Evolutionary conservation across 2,888 invertebrate genomes (phyloP).

Genomic region (Yponomeuta cagnagella): DNA sequence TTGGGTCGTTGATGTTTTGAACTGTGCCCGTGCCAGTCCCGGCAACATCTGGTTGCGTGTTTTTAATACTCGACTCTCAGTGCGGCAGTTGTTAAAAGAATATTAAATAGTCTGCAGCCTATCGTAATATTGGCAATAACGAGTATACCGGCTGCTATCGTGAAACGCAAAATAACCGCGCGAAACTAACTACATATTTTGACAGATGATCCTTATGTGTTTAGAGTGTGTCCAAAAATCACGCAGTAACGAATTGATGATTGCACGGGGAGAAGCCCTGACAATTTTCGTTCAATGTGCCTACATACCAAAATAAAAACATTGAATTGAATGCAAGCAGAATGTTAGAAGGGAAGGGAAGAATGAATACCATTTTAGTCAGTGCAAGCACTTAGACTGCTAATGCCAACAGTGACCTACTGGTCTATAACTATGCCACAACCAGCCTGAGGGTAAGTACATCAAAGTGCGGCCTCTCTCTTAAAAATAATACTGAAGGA

Average conservation of each 20-base stretch:
- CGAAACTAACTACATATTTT: too few relatives aligned
- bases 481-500: slow-evolving; percentile 19
- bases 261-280: too few relatives aligned
- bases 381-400: neutral
- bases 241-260: too few relatives aligned
- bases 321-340: too few relatives aligned
- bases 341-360: too few relatives aligned
- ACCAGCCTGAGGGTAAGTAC: neutral
- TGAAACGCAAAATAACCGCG: too few relatives aligned
- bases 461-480: slow-evolving; percentile 4
- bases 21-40: neutral
- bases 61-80: slow-evolving; percentile 29
- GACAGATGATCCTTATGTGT: too few relatives aligned
- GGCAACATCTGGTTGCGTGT: slow-evolving; percentile 22
- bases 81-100: slow-evolving; percentile 22
- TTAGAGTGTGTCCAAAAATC: too few relatives aligned
- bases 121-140: neutral
- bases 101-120: neutral
- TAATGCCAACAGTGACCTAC: neutral
- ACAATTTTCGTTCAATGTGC: too few relatives aligned
- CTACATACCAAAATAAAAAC: too few relatives aligned
- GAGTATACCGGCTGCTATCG: neutral
- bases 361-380: neutral
- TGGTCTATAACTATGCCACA: neutral
- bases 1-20: slow-evolving; percentile 27